These are phyloP conservation scores for Leucania comma DNA, from an alignment of 2,888 invertebrate species.

Conservation along the genomic window DNA sequence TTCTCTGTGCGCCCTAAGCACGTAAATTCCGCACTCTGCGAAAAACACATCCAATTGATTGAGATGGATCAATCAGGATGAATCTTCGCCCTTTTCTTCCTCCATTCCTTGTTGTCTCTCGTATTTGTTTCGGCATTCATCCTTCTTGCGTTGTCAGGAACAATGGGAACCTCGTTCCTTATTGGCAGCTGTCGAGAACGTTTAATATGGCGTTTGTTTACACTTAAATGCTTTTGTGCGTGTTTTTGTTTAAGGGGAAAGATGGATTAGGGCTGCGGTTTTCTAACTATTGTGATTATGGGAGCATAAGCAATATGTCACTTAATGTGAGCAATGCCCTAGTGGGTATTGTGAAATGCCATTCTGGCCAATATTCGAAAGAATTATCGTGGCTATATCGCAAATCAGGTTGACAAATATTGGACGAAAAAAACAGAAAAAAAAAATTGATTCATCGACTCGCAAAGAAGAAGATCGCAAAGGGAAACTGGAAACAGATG, in stretches of 20 bases:
- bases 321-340: no score
- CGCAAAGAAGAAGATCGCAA: no score
- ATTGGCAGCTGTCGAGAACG: conserved; percentile 28
- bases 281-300: not conserved
- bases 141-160: conserved; percentile 25
- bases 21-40: not conserved
- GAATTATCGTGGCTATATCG: no score
- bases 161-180: conserved; percentile 14
- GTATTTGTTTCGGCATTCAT: conserved; percentile 31
- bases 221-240: not conserved
- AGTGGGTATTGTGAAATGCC: no score
- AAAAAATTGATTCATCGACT: no score
- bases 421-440: no score
- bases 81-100: conserved; percentile 24
- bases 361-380: no score
- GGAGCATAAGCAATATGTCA: no score
- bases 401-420: no score
- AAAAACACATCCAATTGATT: conserved; percentile 45
- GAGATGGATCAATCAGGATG: conserved; percentile 42
- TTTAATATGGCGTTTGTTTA: conserved; percentile 1
- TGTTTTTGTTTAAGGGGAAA: not conserved
- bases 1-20: not conserved
- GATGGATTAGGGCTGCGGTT: no score
- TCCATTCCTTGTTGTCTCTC: conserved; percentile 2
- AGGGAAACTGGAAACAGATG: no score